Base-by-base conservation (phyloP, 2,888 invertebrate genomes). In the Amphipyra tragopoginis region DNA sequence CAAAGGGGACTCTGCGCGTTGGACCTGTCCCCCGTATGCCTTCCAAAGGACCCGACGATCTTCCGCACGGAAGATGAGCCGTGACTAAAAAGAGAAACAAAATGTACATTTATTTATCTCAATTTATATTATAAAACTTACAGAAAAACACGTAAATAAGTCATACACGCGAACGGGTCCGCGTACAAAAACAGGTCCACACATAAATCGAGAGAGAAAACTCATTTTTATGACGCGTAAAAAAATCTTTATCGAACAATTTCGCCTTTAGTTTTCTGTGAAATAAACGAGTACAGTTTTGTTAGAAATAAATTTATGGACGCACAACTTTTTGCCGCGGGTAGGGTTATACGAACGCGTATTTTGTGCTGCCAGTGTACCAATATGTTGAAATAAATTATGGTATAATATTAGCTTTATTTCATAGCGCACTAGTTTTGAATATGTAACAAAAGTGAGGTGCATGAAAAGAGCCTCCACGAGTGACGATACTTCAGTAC, bases 141-240 rank as follows among this genome's bases (percentile, higher is more conserved):
- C 15, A 49, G 36, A 60, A 77, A 43, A 73, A 62, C 52, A 77
- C 0, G 58, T 53, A 54, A 61, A 65, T 77, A 75, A 65, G 47
- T 69, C 58, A 53, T 56, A 50, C 39, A 43, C 45, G 44, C 60
- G 21, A 65, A 50, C 39, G 40, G 44, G 21, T 26, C 54, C 43
- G 45, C 40, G 62, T 52, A 59, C 65, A 66, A 77, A 69, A 77
- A 74, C 70, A 74, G 63, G 74, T 64, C 51, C 47, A 50, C 52
- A 63, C 70, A 77, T 74, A 75, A 75, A 77, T 75, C 45, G 77
- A 63, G 43, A 33, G 42, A 13, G 50, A 40, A 54, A 61, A 58
- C 63, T 48, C 58, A 61, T 65, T 74, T 68, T 75, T 75, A 75
- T 77, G 75, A 74, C 45, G 77, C 77, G 75, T 69, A 65, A 77